Conservation (phyloP, 2,797 vertebrate species). For the Hozukius guyotensis region DNA sequence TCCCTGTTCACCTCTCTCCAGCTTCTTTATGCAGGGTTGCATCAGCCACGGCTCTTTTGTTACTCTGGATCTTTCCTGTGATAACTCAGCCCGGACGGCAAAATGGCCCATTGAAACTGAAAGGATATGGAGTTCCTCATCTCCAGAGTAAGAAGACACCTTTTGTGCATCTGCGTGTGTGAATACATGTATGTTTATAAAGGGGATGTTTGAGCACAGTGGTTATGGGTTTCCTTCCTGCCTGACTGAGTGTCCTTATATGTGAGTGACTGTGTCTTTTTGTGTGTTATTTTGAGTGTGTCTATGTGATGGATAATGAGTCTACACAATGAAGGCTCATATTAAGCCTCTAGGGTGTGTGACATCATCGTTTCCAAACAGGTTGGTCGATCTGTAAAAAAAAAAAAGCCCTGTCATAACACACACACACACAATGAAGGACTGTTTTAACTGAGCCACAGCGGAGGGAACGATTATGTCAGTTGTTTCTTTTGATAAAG, state of each 20-base stretch:
- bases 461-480: not conserved
- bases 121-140: conserved; percentile 41
- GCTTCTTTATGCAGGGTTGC: conserved; percentile 24
- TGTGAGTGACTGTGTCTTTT: conserved; percentile 8
- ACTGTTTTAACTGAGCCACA: conserved; percentile 20
- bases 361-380: conserved; percentile 73
- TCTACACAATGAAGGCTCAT: conserved; percentile 61
- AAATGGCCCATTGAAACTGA: conserved; percentile 39
- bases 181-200: conserved; percentile 31
- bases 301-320: conserved; percentile 58
- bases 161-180: conserved; percentile 21
- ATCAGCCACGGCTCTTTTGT: conserved; percentile 38
- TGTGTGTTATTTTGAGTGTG: conserved; percentile 19
- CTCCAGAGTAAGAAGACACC: conserved; percentile 50
- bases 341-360: conserved; percentile 68
- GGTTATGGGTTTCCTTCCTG: conserved; percentile 19
- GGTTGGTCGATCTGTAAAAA: conserved; percentile 47
- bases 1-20: conserved; percentile 24
- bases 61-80: conserved; percentile 30
- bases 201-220: conserved; percentile 8
- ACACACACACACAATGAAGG: conserved; percentile 16
- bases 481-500: conserved; percentile 14
- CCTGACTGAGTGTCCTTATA: not conserved
- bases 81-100: conserved; percentile 32
- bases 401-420: conserved; percentile 38